Conservation (phyloP, 1,140 invertebrate species). For the Pseudomyrmex concolor region DNA sequence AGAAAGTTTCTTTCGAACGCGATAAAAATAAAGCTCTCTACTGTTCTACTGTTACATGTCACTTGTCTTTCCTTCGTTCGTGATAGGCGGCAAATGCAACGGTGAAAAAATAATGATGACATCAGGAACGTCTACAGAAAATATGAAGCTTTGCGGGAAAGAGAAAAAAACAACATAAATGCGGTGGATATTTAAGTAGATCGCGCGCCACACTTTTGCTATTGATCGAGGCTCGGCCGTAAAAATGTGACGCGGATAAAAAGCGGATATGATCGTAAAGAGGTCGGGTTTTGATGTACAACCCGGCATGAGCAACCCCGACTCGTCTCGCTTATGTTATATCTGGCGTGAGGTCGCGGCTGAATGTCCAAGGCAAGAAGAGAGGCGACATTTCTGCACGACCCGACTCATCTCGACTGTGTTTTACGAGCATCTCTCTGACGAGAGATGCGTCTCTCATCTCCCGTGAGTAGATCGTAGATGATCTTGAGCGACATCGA, state of each 20-base stretch:
- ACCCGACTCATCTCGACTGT: neutral
- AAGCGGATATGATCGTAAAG: constrained; percentile 9
- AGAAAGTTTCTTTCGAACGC: too few relatives aligned
- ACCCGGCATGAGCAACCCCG: constrained; percentile 23
- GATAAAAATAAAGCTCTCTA: too few relatives aligned
- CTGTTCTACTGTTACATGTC: neutral
- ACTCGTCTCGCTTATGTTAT: constrained; percentile 63
- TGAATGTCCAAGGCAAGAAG: constrained; percentile 5
- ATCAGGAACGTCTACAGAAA: neutral
- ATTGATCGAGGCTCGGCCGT: constrained; percentile 12
- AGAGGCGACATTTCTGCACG: constrained; percentile 32
- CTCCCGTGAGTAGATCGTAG: neutral
- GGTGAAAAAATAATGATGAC: neutral
- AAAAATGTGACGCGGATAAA: constrained; percentile 38
- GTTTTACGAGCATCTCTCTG: constrained; percentile 57
- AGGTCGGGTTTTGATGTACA: constrained; percentile 23
- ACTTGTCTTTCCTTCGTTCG: neutral
- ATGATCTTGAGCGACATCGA: constrained; percentile 21
- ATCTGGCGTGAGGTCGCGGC: constrained; percentile 16
- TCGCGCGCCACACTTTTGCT: neutral
- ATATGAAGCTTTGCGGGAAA: constrained; percentile 5
- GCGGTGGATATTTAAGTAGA: constrained; percentile 5
- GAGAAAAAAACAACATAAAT: neutral
- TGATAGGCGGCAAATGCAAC: neutral
- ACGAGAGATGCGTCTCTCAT: constrained; percentile 23